Percentiles rank a stretch among this genome's conserved stretches.
These are phyloP conservation scores for Ormyrus labotus DNA, from an alignment of 2,888 invertebrate species.

Conservation along the genomic window DNA sequence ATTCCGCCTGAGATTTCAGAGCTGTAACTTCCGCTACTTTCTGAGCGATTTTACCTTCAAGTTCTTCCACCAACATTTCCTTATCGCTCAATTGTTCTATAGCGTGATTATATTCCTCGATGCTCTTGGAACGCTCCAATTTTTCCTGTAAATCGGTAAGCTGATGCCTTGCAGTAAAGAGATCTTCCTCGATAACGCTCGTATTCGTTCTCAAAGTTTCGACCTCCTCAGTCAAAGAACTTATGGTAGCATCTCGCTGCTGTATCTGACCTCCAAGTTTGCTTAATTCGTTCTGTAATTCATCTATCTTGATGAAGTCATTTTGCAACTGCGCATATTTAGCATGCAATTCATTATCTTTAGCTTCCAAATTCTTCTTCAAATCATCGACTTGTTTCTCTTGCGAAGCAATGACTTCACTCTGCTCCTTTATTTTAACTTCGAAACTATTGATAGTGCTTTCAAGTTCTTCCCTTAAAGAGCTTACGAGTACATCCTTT, in stretches of 20 bases:
- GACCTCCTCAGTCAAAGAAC: conserved; percentile 65
- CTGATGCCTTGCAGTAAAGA: conserved; percentile 56
- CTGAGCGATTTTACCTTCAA: conserved; percentile 45
- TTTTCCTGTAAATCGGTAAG: conserved; percentile 63
- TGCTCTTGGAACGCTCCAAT: conserved; percentile 75
- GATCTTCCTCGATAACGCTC: conserved; percentile 61
- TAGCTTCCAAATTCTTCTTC: conserved; percentile 76
- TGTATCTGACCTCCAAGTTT: conserved; percentile 77
- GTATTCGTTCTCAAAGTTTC: conserved; percentile 56
- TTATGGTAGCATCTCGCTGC: conserved; percentile 79
- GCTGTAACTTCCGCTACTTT: conserved; percentile 56
- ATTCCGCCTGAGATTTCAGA: conserved; percentile 74
- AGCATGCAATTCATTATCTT: conserved; percentile 74
- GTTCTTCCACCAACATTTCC: conserved; percentile 40
- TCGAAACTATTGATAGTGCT: conserved; percentile 75
- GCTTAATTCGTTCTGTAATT: conserved; percentile 74
- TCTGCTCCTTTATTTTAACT: conserved; percentile 63
- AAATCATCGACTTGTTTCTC: conserved; percentile 71
- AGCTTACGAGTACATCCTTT: conserved; percentile 60
- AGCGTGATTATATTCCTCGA: conserved; percentile 80
- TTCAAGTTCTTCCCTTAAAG: conserved; percentile 76
- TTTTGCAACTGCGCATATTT: conserved; percentile 64
- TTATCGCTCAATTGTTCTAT: conserved; percentile 78
- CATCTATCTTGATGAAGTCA: conserved; percentile 65
- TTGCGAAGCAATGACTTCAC: conserved; percentile 56